Conservation (phyloP, 2,113 vertebrate genomes). For the Dolichallabes microphthalmus region DNA sequence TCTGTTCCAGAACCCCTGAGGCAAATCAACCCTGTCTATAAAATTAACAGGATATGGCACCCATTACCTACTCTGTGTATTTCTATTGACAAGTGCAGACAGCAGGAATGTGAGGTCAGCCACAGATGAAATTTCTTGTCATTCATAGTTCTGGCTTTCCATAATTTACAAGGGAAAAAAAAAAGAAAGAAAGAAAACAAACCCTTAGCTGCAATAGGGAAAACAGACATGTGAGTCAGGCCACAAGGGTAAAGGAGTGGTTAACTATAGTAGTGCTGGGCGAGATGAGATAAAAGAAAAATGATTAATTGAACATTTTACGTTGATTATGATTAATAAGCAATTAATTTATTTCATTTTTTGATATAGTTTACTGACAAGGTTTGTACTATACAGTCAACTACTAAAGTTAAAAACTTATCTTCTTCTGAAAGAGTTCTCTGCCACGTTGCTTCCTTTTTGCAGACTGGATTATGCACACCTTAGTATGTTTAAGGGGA, state of each 20-base stretch:
- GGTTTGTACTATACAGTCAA: too few species aligned
- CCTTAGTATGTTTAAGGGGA: too few species aligned
- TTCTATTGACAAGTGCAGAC: constrained; percentile 60
- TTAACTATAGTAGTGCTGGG: not conserved
- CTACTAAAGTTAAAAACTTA: too few species aligned
- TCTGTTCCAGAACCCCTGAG: constrained; percentile 44
- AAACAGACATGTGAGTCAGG: not conserved
- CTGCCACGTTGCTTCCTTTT: too few species aligned
- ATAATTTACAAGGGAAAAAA: not conserved
- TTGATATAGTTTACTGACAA: too few species aligned
- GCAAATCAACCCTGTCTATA: constrained; percentile 44
- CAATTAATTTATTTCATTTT: too few species aligned
- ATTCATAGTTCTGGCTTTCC: constrained; percentile 14
- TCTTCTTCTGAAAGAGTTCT: too few species aligned
- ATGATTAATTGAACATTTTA: too few species aligned
- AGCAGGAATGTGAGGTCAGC: constrained; percentile 52
- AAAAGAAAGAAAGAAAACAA: not conserved
- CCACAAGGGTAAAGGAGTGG: not conserved
- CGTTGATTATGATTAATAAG: too few species aligned
- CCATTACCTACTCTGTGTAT: constrained; percentile 47
- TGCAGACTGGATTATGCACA: too few species aligned
- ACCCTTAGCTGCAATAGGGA: not conserved
- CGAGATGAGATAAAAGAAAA: too few species aligned
- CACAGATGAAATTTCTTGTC: constrained; percentile 49
- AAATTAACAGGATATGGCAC: constrained; percentile 60